Percentiles rank a stretch among this genome's conserved stretches.
Conservation (phyloP, 2,797 vertebrate genomes). For the Dendrocincla fuliginosa region DNA sequence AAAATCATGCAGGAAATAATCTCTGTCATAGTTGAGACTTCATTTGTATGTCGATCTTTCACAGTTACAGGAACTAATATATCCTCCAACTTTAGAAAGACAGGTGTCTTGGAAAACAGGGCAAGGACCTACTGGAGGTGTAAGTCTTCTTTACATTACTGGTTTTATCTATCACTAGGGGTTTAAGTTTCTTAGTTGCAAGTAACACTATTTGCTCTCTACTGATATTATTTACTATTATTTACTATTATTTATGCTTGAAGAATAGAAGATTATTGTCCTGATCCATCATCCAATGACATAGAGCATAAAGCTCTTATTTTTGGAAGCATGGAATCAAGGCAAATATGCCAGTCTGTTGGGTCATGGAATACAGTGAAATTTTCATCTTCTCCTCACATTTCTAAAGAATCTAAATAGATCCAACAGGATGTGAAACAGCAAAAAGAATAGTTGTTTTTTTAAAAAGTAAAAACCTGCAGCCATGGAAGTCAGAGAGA, state of each 20-base stretch:
- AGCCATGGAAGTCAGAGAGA: background rate
- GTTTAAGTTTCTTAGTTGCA: background rate
- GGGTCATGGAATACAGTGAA: background rate
- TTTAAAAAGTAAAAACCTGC: background rate
- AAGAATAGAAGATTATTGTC: background rate
- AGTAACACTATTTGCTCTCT: background rate
- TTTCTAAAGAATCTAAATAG: background rate
- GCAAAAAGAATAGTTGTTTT: background rate
- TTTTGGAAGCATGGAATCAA: background rate
- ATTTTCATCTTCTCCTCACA: background rate
- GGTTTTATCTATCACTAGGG: background rate
- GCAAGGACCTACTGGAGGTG: background rate
- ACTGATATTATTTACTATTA: background rate
- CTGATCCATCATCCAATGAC: background rate
- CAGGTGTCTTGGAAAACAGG: background rate
- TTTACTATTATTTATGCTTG: background rate
- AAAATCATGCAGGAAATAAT: background rate
- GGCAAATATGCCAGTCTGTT: background rate
- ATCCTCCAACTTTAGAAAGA: background rate
- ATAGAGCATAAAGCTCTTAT: background rate
- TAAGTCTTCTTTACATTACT: background rate
- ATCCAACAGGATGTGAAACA: background rate
- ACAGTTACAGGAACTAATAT: background rate
- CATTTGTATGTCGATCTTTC: background rate
- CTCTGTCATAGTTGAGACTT: background rate